Evolutionary conservation across 2,797 vertebrate species (phyloP).

Genomic region (Pteropus rufus): DNA sequence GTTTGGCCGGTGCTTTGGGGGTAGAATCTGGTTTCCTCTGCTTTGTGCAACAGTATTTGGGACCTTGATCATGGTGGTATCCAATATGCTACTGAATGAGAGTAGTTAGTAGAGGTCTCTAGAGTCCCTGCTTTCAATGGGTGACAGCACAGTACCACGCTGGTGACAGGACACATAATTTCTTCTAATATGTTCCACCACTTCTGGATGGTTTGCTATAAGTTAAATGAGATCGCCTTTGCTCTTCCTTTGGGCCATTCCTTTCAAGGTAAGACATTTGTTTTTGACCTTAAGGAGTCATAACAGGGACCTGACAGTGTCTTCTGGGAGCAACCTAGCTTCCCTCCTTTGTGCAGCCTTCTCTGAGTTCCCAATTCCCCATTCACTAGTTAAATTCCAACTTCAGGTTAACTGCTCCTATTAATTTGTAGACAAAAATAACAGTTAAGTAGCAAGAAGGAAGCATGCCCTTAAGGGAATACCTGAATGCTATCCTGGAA

Average conservation of each 20-base stretch:
- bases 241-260: conserved; percentile 58
- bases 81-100: background rate
- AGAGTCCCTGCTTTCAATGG: background rate
- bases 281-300: conserved; percentile 37
- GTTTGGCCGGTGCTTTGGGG: background rate
- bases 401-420: conserved; percentile 52
- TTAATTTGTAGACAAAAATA: conserved; percentile 70
- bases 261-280: conserved; percentile 49
- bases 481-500: background rate
- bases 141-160: background rate
- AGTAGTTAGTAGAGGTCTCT: background rate
- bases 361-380: conserved; percentile 52
- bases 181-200: conserved; percentile 9
- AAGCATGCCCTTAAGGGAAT: conserved; percentile 59
- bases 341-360: background rate
- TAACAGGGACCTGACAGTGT: conserved; percentile 19
- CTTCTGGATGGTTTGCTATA: conserved; percentile 23
- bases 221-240: conserved; percentile 53
- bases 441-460: conserved; percentile 50
- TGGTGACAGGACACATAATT: background rate
- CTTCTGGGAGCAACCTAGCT: conserved; percentile 7
- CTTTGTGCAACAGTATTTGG: background rate
- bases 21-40: background rate
- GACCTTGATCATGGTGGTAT: background rate
- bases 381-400: conserved; percentile 51